Evolutionary conservation across 2,797 vertebrate species (phyloP), one percentile per base, ranked within the genome.

Genomic region (Centropyge bicolor): DNA sequence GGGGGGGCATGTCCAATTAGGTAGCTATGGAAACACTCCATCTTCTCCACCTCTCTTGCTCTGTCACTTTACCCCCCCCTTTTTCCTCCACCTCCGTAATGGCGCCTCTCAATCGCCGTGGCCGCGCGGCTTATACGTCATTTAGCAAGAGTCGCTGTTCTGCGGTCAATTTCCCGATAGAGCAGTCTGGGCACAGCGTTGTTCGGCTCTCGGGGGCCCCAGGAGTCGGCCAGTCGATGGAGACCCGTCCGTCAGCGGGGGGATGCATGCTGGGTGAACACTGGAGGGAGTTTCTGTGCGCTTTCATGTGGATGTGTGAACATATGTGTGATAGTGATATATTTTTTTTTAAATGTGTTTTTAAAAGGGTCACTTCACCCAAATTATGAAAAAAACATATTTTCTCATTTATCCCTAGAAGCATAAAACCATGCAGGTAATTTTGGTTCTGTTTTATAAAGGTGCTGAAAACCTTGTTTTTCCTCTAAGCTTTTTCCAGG

Each of bases 91-190:
- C 59, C 68, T 55, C 62, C 68, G 49, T 59, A 74, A 78, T 41
- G 74, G 59, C 8, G 12, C 51, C 31, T 38, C 19, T 81, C 63
- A 19, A 66, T 40, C 19, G 49, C 67, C 0, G 0, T 3, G 0
- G 63, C 35, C 16, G 4, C 63, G 76, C 4, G 13, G 68, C 77
- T 7, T 61, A 74, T 55, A 60, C 69, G 74, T 90, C 82, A 83
- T 87, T 89, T 88, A 78, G 84, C 59, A 60, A 62, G 16, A 86
- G 81, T 88, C 85, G 90, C 90, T 91, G 86, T 88, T 86, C 61
- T 56, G 41, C 61, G 43, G 85, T 93, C 81, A 70, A 85, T 89
- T 88, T 87, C 86, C 74, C 70, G 22, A 86, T 80, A 80, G 72
- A 80, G 73, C 74, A 22, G 70, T 85, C 43, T 35, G 70, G 78